Base-by-base conservation (phyloP, 2,888 invertebrate genomes). In the Caenorhabditis macrosperma region DNA sequence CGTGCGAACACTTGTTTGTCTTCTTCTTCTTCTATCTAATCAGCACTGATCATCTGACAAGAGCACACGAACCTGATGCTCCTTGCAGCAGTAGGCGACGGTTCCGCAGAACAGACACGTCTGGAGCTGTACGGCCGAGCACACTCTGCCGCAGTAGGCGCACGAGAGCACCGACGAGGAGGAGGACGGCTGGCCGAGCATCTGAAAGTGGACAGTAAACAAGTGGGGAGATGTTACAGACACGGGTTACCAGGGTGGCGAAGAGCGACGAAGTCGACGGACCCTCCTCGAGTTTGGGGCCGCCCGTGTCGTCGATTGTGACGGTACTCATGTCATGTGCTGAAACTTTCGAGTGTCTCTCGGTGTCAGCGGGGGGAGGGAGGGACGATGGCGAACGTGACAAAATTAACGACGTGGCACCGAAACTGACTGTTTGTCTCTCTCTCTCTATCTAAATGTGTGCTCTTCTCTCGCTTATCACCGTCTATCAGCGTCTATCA, bases 71-170 rank as follows among this genome's bases (percentile, higher is more conserved):
- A 85, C 85, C 83, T 83, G 76, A 59, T 85, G 85, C 55, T 85
- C 83, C 20, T 24, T 26, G 30, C 72, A 72, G 66, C 85, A 86
- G 59, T 86, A 86, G 9, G 78, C 68, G 44, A 78, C 82, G 22
- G 77, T 50, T 35, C 71, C 75, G 63, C 86, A 86, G 61, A 76
- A 82, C 15, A 69, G 44, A 61, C 86, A 86, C 24, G 63, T 9
- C 35, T 82, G 55, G 30, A 86, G 59, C 24, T 74, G 64, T 15
- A 12, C 17, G 0, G 26, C 1, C 12, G 46, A 17, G 24, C n/a
- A 66, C 4, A 50, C 17, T 7, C 12, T 60, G 0, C 76, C 76
- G 46, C 76, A 76, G 22, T n/a, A 61, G 15, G 46, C 12, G 20
- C 76, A 75, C 46, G n/a, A 28, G 12, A 3, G 57, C 6, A n/a